Evolutionary conservation across 2,113 vertebrate genomes (phyloP).

Genomic region (Numenius arquata): DNA sequence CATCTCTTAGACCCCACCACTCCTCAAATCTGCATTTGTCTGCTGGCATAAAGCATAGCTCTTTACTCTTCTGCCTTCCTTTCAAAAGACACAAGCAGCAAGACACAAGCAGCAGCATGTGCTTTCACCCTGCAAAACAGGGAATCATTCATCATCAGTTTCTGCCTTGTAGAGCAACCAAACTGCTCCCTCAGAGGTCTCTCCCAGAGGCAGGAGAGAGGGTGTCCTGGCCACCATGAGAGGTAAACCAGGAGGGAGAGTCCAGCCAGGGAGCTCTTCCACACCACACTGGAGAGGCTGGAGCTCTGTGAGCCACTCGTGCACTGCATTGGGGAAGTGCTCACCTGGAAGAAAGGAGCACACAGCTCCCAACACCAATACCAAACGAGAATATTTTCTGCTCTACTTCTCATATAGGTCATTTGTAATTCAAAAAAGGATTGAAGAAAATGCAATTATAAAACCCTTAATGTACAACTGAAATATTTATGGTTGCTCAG

Average conservation of each 20-base stretch:
- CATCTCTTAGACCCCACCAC: background rate
- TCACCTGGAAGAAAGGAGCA: conserved; percentile 15
- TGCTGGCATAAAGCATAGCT: background rate
- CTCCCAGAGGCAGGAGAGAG: background rate
- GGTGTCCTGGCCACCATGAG: background rate
- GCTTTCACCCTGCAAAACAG: background rate
- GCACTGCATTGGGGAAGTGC: rapidly evolving
- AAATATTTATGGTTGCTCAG: conserved; percentile 38
- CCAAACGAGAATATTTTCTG: background rate
- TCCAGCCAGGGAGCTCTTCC: background rate
- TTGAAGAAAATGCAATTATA: conserved; percentile 48
- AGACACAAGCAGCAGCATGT: background rate
- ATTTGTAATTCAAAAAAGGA: conserved; percentile 20
- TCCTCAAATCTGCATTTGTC: background rate
- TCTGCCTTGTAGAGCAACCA: background rate
- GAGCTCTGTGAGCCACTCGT: rapidly evolving
- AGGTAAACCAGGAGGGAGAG: background rate
- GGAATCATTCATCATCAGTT: background rate
- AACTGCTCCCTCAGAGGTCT: background rate
- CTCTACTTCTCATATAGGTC: conserved; percentile 64
- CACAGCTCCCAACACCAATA: background rate
- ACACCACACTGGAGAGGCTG: rapidly evolving
- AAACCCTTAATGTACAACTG: conserved; percentile 20
- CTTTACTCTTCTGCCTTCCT: background rate
- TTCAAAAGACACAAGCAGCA: background rate